Evolutionary conservation across 2,888 invertebrate species (phyloP).

Genomic region (Stratiomys singularior): DNA sequence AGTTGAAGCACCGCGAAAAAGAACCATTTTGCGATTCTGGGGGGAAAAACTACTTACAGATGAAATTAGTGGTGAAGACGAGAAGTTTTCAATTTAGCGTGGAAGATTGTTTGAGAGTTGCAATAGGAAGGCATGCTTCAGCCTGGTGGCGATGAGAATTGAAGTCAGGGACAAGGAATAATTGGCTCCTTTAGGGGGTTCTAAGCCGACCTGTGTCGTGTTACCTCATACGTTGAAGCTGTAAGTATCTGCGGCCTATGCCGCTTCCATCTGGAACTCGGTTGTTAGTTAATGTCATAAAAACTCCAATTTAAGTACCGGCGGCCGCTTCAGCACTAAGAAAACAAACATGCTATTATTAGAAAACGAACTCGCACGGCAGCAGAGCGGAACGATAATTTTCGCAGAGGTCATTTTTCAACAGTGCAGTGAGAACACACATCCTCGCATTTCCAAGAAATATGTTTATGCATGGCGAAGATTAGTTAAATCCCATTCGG

Average conservation of each 20-base stretch:
- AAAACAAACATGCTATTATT: neutral
- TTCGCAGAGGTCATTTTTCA: neutral
- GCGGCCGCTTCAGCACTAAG: neutral
- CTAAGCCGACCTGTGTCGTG: neutral
- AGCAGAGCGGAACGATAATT: neutral
- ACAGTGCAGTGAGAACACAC: neutral
- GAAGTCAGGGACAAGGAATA: conserved; percentile 24
- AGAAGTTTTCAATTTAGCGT: conserved; percentile 23
- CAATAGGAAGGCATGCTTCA: neutral
- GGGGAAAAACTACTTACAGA: conserved; percentile 2
- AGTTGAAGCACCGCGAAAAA: conserved; percentile 2
- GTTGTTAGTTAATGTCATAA: neutral
- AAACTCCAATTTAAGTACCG: neutral
- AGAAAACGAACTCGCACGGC: neutral
- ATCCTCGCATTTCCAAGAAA: neutral
- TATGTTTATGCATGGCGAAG: neutral
- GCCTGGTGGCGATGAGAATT: neutral
- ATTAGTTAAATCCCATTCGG: neutral
- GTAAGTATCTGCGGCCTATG: neutral
- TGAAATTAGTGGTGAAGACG: neutral
- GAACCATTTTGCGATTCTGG: neutral
- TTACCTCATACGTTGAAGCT: neutral
- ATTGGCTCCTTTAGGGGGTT: conserved; percentile 9
- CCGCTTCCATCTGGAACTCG: too few species aligned
- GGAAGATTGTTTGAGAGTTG: conserved; percentile 12